Base-by-base conservation (phyloP, 1,140 invertebrate genomes). In the Camponotus floridanus region DNA sequence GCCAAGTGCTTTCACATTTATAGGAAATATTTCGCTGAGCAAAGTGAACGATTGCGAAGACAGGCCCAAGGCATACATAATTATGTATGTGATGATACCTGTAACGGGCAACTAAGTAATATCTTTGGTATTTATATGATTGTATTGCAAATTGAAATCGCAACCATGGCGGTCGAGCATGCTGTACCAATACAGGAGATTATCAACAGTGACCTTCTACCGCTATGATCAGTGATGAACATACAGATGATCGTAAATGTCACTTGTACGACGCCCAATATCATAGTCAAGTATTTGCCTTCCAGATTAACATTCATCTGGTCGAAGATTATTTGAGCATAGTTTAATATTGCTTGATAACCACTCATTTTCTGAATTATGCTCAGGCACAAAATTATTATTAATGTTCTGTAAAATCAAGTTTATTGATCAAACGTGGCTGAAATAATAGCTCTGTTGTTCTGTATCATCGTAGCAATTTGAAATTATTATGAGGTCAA, bases 281-380 rank as follows among this genome's bases (percentile, higher is more conserved):
- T 94, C 61, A 98, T 97, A 42, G 97, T 95, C 13, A 95, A 94
- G 85, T 95, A 95, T 76, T 95, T 94, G 8, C 95, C 90, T 5
- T 94, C 93, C 31, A 96, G 86, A 0, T 93, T 92, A 6, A 94
- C 94, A 70, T 96, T 95, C 11, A 96, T 94, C 83, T 94, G 90
- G 33, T 96, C 95, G 89, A 98, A 97, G 90, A 98, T 98, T 65
- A 96, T 95, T 74, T 97, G 96, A 0, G 97, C 95, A 89, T 97
- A 97, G 96, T 86, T 97, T 96, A 97, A 96, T 26, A 98, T 95
- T 0, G 97, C 97, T 71, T 97, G 97, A 55, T 97, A 97, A 0
- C 97, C 97, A 62, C 96, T 97, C 73, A 97, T 95, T 90, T 97
- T 97, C 91, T 98, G 97, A 11, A 97, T 96, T 2, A 96, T 93